Percentiles rank a stretch among this genome's conserved stretches.
phyloP scores from a whole-genome alignment of 2,888 invertebrate genomes.

The Sinopyrophorus schimmeli region DNA sequence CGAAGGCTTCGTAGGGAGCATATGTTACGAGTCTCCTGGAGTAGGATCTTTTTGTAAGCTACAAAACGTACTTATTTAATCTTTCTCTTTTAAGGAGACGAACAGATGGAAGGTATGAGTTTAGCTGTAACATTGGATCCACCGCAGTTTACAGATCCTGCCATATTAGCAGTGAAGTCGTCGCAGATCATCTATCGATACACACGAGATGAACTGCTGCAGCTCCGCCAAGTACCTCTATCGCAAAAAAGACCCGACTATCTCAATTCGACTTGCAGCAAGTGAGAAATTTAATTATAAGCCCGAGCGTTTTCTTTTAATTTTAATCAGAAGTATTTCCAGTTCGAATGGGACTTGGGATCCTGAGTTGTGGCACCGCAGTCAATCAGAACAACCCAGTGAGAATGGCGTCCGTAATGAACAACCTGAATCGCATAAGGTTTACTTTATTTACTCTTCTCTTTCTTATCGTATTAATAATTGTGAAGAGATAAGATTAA shows the following conservation, averaged over 20 bases:
- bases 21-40: conserved; percentile 31
- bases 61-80: not conserved
- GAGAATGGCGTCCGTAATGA: conserved; percentile 63
- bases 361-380: conserved; percentile 61
- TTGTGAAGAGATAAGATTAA: no score
- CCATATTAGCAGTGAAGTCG: conserved; percentile 62
- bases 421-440: conserved; percentile 62
- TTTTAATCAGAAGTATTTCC: conserved; percentile 7
- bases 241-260: conserved; percentile 75
- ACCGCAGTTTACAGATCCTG: conserved; percentile 57
- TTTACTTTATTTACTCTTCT: no score
- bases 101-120: conserved; percentile 58
- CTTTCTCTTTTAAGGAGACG: conserved; percentile 53
- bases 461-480: no score
- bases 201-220: conserved; percentile 72
- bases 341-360: conserved; percentile 58
- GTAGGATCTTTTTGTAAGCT: conserved; percentile 17
- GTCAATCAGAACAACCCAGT: conserved; percentile 64
- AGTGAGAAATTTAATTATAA: conserved; percentile 52
- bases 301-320: not conserved
- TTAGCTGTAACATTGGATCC: conserved; percentile 54
- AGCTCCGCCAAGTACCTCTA: conserved; percentile 69
- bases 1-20: conserved; percentile 16
- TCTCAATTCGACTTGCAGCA: conserved; percentile 61
- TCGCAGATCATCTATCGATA: conserved; percentile 59